These are phyloP conservation scores for Alectoris magna DNA, from an alignment of 2,797 vertebrate genomes.

Conservation along the genomic window DNA sequence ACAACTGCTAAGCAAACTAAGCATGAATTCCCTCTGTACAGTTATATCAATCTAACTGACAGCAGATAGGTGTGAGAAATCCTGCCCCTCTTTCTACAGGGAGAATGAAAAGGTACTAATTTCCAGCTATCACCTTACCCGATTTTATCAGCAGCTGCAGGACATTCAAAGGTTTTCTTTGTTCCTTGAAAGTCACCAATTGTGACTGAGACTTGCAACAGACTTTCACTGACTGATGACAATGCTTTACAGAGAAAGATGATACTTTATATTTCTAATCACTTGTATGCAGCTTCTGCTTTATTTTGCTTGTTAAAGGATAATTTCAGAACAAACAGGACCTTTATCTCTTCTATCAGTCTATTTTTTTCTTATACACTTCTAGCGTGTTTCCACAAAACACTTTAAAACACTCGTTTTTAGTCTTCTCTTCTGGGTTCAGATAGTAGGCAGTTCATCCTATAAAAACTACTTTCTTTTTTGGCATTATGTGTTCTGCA, in stretches of 20 bases:
- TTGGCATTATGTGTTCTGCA: neutral
- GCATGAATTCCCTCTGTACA: conserved; percentile 22
- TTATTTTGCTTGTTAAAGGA: neutral
- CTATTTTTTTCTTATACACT: neutral
- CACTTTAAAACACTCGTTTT: neutral
- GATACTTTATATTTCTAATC: neutral
- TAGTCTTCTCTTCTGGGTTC: neutral
- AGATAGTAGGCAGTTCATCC: neutral
- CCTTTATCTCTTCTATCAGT: neutral
- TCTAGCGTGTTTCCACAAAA: neutral
- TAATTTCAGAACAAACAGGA: neutral
- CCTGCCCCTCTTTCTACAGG: neutral
- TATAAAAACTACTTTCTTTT: neutral
- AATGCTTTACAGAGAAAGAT: neutral
- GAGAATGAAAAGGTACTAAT: conserved; percentile 5
- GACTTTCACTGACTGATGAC: neutral
- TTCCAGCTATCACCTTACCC: conserved; percentile 23
- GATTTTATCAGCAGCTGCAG: conserved; percentile 22
- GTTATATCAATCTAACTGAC: conserved; percentile 33
- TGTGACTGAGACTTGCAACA: neutral
- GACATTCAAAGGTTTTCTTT: conserved; percentile 32
- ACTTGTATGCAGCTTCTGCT: neutral
- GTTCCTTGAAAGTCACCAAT: conserved; percentile 14
- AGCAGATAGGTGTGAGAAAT: neutral
- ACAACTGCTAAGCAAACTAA: conserved; percentile 41